phyloP scores from a whole-genome alignment of 2,113 vertebrate species.

The Scolopax mira region DNA sequence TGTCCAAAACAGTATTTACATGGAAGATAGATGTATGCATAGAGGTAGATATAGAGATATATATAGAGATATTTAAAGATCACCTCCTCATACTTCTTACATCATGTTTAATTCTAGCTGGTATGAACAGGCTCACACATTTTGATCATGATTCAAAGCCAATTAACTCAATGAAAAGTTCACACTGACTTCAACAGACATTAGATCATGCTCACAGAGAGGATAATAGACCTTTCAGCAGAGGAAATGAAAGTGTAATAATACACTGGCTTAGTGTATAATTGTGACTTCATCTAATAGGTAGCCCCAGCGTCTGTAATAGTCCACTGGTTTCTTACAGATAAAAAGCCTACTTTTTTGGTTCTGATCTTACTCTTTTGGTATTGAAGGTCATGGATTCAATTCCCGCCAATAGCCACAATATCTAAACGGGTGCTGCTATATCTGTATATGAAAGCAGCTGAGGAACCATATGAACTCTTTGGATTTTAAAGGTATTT shows the following conservation, averaged over 20 bases:
- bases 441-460: not conserved
- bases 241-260: slow-evolving; percentile 55
- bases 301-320: not conserved
- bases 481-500: not conserved
- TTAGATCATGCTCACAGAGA: slow-evolving; percentile 31
- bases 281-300: slow-evolving; percentile 29
- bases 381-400: not conserved
- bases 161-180: slow-evolving; percentile 39
- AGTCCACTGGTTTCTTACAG: not conserved
- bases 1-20: not conserved
- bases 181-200: slow-evolving; percentile 10
- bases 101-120: not conserved
- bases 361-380: not conserved
- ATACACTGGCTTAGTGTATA: slow-evolving; percentile 36
- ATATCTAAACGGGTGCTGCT: not conserved
- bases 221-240: slow-evolving; percentile 54
- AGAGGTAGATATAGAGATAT: not conserved
- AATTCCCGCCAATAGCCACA: not conserved
- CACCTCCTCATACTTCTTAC: not conserved
- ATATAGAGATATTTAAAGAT: not conserved
- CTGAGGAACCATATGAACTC: rapidly evolving
- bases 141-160: slow-evolving; percentile 20
- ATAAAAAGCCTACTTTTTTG: not conserved
- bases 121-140: not conserved
- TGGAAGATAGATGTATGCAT: not conserved